Percentiles rank a stretch among this genome's conserved stretches.
These are phyloP conservation scores for Smutsia temminckii DNA, from an alignment of 2,797 vertebrate species.

Conservation along the genomic window DNA sequence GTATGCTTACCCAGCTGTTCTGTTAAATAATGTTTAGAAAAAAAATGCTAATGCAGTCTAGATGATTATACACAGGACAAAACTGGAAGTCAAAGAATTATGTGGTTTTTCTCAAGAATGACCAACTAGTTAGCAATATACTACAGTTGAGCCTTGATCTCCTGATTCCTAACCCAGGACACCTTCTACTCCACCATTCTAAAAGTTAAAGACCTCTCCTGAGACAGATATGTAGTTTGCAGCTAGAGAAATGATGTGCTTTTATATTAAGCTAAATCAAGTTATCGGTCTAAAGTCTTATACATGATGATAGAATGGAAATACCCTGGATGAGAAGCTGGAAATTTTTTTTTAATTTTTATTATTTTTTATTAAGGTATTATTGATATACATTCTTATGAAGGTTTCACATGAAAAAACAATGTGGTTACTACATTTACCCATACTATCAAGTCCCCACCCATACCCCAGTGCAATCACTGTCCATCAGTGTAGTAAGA, in stretches of 20 bases:
- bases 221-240: background rate
- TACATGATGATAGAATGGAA: background rate
- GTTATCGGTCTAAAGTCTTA: background rate
- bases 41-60: background rate
- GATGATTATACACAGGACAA: background rate
- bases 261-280: background rate
- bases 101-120: slow-evolving; percentile 16
- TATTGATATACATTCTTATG: no score
- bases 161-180: background rate
- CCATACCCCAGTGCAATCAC: no score
- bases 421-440: no score
- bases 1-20: background rate
- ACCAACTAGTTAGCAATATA: background rate
- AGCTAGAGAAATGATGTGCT: background rate
- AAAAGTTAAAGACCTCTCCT: background rate
- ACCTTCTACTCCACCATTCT: background rate
- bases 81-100: background rate
- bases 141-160: background rate
- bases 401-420: no score
- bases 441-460: no score
- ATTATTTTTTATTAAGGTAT: no score
- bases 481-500: no score
- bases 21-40: background rate
- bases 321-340: background rate
- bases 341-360: no score